Evolutionary conservation across 2,888 invertebrate genomes (phyloP).

Genomic region (Plutella xylostella): DNA sequence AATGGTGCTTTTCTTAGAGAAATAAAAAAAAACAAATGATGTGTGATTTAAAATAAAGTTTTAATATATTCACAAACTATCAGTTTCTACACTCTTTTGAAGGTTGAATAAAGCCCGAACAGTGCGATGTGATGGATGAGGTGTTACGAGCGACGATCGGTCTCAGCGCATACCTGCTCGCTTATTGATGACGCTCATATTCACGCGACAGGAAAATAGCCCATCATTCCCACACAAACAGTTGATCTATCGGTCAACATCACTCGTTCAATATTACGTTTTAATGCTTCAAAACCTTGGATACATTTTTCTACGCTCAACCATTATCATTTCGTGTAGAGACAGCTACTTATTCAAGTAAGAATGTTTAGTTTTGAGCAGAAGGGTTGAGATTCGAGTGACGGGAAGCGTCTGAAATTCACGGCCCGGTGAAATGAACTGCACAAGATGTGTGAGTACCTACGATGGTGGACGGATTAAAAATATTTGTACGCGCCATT

Average conservation of each 20-base stretch:
- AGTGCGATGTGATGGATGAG: not conserved
- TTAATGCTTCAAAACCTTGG: conserved; percentile 9
- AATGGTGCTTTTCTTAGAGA: no score
- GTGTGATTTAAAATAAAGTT: no score
- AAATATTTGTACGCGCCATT: conserved; percentile 69
- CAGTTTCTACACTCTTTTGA: no score
- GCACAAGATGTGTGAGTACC: conserved; percentile 67
- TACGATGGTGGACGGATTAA: conserved; percentile 64
- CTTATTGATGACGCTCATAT: conserved; percentile 33
- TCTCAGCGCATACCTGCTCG: conserved; percentile 32
- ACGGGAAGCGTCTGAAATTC: conserved; percentile 37
- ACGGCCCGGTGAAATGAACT: conserved; percentile 61
- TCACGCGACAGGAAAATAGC: conserved; percentile 38
- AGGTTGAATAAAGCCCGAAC: no score
- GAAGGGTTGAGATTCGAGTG: conserved; percentile 21
- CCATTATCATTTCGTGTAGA: no score
- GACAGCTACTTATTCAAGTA: no score
- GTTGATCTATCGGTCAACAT: conserved; percentile 23
- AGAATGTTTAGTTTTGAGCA: no score
- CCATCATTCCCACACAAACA: conserved; percentile 34
- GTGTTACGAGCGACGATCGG: conserved; percentile 5
- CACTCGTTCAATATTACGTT: conserved; percentile 18
- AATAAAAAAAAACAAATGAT: no score
- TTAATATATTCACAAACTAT: no score
- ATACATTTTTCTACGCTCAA: not conserved